phyloP scores from a whole-genome alignment of 2,888 invertebrate species.

The Tachina lurida region DNA sequence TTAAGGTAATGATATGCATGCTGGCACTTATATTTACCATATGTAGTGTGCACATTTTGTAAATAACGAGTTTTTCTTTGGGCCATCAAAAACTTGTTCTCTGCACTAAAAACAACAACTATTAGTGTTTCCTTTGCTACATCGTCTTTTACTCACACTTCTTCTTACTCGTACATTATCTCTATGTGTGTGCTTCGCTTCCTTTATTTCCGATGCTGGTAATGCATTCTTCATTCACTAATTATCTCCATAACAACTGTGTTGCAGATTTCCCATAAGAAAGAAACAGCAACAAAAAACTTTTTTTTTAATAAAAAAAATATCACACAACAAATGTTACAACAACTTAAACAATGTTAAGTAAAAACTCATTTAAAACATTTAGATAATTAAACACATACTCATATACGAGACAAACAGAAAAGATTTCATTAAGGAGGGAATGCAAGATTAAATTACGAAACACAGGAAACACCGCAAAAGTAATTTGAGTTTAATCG shows the following conservation, averaged over 20 bases:
- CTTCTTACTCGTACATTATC: not conserved
- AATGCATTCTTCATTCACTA: slow-evolving; percentile 26
- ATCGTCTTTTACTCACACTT: not conserved
- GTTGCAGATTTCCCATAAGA: not conserved
- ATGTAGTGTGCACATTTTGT: no score
- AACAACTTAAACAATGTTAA: not conserved
- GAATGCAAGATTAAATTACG: not conserved
- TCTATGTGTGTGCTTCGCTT: not conserved
- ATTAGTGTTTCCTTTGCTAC: not conserved
- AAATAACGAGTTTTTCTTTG: no score
- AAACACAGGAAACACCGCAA: not conserved
- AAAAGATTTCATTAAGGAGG: not conserved
- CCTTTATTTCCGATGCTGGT: not conserved
- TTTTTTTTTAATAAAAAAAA: not conserved
- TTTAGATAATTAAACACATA: slow-evolving; percentile 2
- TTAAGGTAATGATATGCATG: no score
- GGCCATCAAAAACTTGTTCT: no score
- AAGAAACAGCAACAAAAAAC: not conserved
- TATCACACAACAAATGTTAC: not conserved
- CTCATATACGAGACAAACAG: not conserved
- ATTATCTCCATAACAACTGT: slow-evolving; percentile 16
- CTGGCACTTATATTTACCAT: no score
- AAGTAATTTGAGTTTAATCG: not conserved
- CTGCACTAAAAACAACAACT: not conserved
- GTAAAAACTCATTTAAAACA: slow-evolving; percentile 4